These are phyloP conservation scores for Tadarida brasiliensis DNA, from an alignment of 2,797 vertebrate genomes.

Conservation along the genomic window DNA sequence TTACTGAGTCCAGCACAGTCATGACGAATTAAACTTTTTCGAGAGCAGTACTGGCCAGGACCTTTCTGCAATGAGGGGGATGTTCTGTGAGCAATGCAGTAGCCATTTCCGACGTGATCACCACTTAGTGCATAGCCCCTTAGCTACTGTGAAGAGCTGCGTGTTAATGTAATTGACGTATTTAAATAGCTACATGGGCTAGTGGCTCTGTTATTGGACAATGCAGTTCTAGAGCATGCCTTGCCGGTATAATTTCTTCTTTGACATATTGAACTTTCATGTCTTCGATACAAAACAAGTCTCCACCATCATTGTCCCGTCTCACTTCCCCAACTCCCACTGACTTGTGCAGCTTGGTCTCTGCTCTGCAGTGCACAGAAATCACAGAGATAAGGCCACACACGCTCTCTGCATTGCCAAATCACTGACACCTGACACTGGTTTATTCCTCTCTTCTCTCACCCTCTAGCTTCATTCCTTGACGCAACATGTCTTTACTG, in stretches of 20 bases:
- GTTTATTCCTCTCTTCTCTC: not conserved
- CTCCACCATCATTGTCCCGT: not conserved
- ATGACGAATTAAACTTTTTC: not conserved
- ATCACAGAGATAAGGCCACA: not conserved
- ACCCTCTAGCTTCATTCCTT: not conserved
- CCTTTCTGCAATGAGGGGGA: not conserved
- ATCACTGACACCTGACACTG: not conserved
- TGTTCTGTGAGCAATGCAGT: not conserved
- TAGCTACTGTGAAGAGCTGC: not conserved
- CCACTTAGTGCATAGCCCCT: not conserved
- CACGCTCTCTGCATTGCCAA: not conserved
- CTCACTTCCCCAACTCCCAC: not conserved
- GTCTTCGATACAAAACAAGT: not conserved
- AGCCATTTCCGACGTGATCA: not conserved
- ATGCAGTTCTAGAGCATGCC: not conserved
- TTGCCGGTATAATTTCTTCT: not conserved
- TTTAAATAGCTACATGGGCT: not conserved
- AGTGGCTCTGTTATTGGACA: not conserved
- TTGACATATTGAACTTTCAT: not conserved
- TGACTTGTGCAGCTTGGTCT: not conserved
- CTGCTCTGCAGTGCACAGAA: not conserved
- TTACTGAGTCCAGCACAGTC: not conserved
- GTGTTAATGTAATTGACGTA: not conserved
- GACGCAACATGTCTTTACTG: not conserved
- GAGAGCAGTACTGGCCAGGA: not conserved